phyloP scores from a whole-genome alignment of 1,140 invertebrate species.

The Eupristina koningsbergeri region DNA sequence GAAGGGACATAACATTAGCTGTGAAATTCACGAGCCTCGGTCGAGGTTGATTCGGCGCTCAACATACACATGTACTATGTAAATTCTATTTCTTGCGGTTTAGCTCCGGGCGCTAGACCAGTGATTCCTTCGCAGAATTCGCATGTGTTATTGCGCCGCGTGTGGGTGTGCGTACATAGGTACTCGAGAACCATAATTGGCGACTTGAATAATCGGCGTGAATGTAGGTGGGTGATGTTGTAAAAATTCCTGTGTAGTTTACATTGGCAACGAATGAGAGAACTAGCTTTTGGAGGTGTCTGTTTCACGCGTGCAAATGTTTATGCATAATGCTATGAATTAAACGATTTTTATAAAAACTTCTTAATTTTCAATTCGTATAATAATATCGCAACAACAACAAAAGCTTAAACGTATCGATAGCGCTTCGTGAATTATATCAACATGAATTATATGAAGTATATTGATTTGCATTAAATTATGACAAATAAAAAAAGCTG shows the following conservation, averaged over 20 bases:
- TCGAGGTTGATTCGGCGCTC: not conserved
- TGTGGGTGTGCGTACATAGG: not conserved
- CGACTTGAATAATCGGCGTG: not conserved
- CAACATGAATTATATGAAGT: too few relatives aligned
- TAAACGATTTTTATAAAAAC: too few relatives aligned
- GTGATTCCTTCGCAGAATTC: not conserved
- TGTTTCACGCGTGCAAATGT: not conserved
- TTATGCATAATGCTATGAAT: not conserved
- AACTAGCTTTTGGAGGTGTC: not conserved
- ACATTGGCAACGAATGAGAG: not conserved
- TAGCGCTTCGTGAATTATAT: too few relatives aligned
- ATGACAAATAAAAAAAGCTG: too few relatives aligned
- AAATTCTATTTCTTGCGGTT: slow-evolving; percentile 43
- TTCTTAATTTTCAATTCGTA: too few relatives aligned
- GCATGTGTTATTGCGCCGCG: not conserved
- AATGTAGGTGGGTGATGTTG: slow-evolving; percentile 8
- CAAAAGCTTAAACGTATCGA: too few relatives aligned
- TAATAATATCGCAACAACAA: too few relatives aligned
- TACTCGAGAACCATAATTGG: slow-evolving; percentile 26
- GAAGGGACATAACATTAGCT: not conserved
- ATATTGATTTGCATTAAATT: too few relatives aligned
- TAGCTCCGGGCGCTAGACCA: not conserved
- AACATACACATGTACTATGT: not conserved
- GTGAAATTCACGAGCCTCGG: not conserved
- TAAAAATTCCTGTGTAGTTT: not conserved